Evolutionary conservation across 2,797 vertebrate genomes (phyloP).

Genomic region (Galagoides demidoff): DNA sequence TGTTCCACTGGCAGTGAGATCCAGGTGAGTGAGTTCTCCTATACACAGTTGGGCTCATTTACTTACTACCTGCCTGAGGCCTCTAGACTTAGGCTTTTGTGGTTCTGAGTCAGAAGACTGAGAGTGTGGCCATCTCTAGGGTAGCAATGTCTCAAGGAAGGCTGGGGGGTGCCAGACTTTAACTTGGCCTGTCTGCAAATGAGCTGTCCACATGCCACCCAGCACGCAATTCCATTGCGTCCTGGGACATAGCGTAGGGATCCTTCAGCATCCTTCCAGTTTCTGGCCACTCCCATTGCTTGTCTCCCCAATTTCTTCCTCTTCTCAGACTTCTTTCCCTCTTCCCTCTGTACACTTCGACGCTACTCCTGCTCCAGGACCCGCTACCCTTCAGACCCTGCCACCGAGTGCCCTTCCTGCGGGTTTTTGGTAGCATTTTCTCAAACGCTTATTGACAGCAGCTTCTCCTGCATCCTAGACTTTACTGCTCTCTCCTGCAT

Average conservation of each 20-base stretch:
- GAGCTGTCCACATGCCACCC: neutral
- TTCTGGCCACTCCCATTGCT: neutral
- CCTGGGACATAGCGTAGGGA: neutral
- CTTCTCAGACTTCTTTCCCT: neutral
- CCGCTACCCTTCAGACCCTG: neutral
- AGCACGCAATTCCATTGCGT: accelerated
- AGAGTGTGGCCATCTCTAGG: neutral
- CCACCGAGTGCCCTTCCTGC: neutral
- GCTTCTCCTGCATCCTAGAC: neutral
- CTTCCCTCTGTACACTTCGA: neutral
- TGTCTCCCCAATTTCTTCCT: neutral
- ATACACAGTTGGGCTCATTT: neutral
- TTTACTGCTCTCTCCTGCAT: neutral
- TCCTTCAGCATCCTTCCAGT: neutral
- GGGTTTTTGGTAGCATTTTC: neutral
- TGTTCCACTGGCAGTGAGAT: neutral
- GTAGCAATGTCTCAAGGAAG: neutral
- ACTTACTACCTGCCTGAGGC: neutral
- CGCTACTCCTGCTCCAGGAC: neutral
- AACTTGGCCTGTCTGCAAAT: neutral
- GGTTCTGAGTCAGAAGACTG: neutral
- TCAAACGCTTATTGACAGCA: neutral
- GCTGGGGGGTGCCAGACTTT: neutral
- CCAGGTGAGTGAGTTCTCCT: neutral
- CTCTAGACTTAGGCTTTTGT: neutral